Conservation (phyloP, 2,113 vertebrate species). For the Piaya cayana region DNA sequence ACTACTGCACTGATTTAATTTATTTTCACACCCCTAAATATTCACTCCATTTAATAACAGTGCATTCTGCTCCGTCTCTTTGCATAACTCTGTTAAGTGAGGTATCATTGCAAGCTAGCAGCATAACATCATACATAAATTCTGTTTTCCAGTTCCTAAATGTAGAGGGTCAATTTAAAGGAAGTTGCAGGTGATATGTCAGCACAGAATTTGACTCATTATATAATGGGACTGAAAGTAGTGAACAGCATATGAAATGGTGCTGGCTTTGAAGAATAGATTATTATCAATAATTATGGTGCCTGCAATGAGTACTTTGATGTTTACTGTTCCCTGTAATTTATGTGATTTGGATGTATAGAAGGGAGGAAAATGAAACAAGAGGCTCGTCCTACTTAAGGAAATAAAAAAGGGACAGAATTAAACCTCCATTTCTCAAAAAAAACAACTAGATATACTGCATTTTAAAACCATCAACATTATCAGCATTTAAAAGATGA, state of each 20-base stretch:
- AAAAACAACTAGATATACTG: not conserved
- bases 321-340: slow-evolving; percentile 21
- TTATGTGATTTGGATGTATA: slow-evolving; percentile 16
- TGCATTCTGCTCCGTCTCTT: not conserved
- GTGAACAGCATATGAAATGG: not conserved
- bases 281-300: slow-evolving; percentile 52
- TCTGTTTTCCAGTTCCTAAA: not conserved
- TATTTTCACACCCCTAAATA: not conserved
- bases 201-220: not conserved
- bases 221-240: not conserved
- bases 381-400: not conserved
- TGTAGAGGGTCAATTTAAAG: not conserved
- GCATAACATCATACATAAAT: not conserved
- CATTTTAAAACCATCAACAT: slow-evolving; percentile 45
- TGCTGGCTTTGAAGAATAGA: not conserved
- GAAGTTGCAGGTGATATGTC: not conserved
- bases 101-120: not conserved
- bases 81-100: not conserved
- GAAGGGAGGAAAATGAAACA: not conserved
- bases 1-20: not conserved
- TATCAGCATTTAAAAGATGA: slow-evolving; percentile 49
- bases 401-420: not conserved
- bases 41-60: not conserved
- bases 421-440: not conserved
- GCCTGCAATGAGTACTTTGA: slow-evolving; percentile 13